Conservation (phyloP, 2,888 invertebrate species). For the Nemotelus nigrinus region DNA sequence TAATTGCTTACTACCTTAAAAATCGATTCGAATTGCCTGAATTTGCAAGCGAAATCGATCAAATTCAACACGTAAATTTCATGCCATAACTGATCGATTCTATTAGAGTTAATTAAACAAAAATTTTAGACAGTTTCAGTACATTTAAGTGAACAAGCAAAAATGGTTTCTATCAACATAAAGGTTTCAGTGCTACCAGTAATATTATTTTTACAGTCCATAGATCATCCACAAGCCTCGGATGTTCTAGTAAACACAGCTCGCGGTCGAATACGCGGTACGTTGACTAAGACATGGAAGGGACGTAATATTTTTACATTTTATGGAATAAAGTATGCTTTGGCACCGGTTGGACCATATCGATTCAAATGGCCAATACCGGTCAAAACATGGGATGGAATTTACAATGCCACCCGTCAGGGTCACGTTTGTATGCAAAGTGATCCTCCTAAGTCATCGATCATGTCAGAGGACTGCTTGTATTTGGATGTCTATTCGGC, state of each 20-base stretch:
- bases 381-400: constrained; percentile 56
- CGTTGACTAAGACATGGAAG: constrained; percentile 59
- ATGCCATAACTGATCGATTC: too few species aligned
- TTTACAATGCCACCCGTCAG: constrained; percentile 60
- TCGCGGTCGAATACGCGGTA: constrained; percentile 60
- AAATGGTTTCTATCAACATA: too few species aligned
- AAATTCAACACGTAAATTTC: too few species aligned
- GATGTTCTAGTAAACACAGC: constrained; percentile 17
- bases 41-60: too few species aligned
- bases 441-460: constrained; percentile 49
- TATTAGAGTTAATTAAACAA: too few species aligned
- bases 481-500: constrained; percentile 69
- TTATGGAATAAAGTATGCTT: constrained; percentile 63
- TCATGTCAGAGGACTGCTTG: constrained; percentile 69
- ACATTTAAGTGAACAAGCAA: too few species aligned
- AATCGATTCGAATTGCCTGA: too few species aligned
- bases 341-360: constrained; percentile 60
- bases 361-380: constrained; percentile 62
- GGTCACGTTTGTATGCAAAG: constrained; percentile 56
- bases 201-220: too few species aligned
- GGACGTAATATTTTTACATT: constrained; percentile 62
- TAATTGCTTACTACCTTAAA: too few species aligned
- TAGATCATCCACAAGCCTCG: background rate
- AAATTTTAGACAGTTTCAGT: too few species aligned
- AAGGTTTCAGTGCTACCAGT: too few species aligned